Evolutionary conservation across 2,113 vertebrate genomes (phyloP), one percentile per base, ranked within the genome.

Genomic region (Gadus macrocephalus): DNA sequence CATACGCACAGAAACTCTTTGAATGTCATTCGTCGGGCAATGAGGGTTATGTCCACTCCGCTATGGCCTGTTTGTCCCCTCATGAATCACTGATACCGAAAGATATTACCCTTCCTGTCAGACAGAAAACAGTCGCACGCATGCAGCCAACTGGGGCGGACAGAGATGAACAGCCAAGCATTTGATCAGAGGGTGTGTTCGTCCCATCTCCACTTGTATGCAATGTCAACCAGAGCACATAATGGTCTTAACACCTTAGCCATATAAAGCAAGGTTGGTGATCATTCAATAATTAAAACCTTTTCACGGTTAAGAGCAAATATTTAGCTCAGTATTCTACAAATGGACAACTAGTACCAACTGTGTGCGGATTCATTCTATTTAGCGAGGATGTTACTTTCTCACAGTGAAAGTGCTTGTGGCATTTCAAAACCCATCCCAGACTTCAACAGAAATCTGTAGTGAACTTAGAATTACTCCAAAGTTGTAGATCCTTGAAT

Each of bases 171-270:
- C 22, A 73, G 72, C 55, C 15, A 3, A 66, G 72, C 66, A 67
- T 78, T 80, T 78, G 68, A 78, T 81, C 79, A 73, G 67, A 78
- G 69, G 75, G 72, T 56, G 38, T 66, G 49, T 60, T 20, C 70
- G 53, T 58, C 31, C 25, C 25, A 25, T 25, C 25, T 25, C 2
- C 25, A 3, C 25, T 25, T 25, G 25, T 25, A 25, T 25, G 25
- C 22, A 20, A 60, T 56, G 72, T 15, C 66, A 67, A 69, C 20
- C 60, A 64, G 59, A 67, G 5, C 53, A n/a, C 66, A 66, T 58
- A 35, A 73, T 65, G 3, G 9, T 49, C 0, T 55, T 16, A 16
- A 11, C 53, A 14, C 53, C 53, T 15, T 55, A 3, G 53, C 16
- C 3, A 55, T 14, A 35, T 35, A 35, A 35, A 35, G 3, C 31